Evolutionary conservation across 2,113 vertebrate genomes (phyloP), one percentile per base, ranked within the genome.

Genomic region (Sceloporus undulatus): DNA sequence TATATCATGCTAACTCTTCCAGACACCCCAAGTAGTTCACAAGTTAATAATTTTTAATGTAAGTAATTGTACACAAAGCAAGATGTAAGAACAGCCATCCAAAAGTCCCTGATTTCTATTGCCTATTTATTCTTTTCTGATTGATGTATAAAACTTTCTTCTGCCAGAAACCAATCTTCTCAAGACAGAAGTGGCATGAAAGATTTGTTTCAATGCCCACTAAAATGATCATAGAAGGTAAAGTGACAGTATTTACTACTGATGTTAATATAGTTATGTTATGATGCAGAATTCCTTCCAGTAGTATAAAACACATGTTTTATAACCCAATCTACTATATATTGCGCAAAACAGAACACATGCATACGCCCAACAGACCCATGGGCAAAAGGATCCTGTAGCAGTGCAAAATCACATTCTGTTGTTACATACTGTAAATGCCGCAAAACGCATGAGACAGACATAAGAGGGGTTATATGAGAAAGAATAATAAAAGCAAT

Each of bases 41-140:
- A 38, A 16, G 56, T 52, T 25, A 1, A 85, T 65, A 18, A 23
- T 83, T 27, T 88, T 54, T 1, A 0, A 82, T 59, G 40, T 10
- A 0, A 14, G 0, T 38, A 34, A 0, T 74, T n/a, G 5, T 16
- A 56, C 38, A 42, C 0, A n/a, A 21, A 16, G 48, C 3, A 56
- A 40, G 5, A 18, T 0, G 0, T 9, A 75, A 82, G 48, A 89
- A 85, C 16, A 76, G 73, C 34, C 4, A 70, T 85, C 6, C 10
- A 42, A 34, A 54, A 82, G 70, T 78, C 4, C 1, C 65, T 3
- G 54, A 78, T 0, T 21, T 80, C n/a, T 79, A 13, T 42, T 66
- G 62, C 0, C 68, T n/a, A 68, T 75, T 34, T 1, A 14, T 14
- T 7, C 0, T 1, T 25, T 34, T 48, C 48, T 1, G n/a, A 38